These are phyloP conservation scores for Osedax frankpressi DNA, from an alignment of 2,888 invertebrate genomes.

Conservation along the genomic window DNA sequence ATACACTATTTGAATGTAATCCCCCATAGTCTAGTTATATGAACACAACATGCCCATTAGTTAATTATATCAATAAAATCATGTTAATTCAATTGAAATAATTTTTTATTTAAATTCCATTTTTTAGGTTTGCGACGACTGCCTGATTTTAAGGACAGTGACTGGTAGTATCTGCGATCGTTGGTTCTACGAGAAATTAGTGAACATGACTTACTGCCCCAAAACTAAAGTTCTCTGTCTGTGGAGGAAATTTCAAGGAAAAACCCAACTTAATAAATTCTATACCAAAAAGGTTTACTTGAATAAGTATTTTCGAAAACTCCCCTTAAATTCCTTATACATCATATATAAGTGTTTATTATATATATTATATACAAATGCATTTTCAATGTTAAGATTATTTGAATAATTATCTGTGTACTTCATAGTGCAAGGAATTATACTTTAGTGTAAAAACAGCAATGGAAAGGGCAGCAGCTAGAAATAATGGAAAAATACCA, in stretches of 20 bases:
- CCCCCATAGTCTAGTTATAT: no score
- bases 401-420: no score
- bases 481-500: conserved; percentile 52
- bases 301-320: not conserved
- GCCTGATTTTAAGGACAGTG: conserved; percentile 53
- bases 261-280: conserved; percentile 66
- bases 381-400: no score
- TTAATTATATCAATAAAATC: no score
- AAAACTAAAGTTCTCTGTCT: conserved; percentile 92
- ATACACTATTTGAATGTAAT: no score
- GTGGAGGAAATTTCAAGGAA: conserved; percentile 72
- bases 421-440: conserved; percentile 91
- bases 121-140: conserved; percentile 85
- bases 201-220: conserved; percentile 98
- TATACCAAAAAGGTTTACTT: conserved; percentile 85
- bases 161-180: conserved; percentile 49
- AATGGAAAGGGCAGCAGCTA: conserved; percentile 71
- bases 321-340: not conserved
- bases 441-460: conserved; percentile 97
- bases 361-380: no score
- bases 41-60: no score
- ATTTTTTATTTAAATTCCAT: no score
- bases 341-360: no score
- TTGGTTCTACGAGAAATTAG: conserved; percentile 98
- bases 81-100: no score